phyloP scores from a whole-genome alignment of 2,113 vertebrate genomes.

The Leptobrachium leishanense region DNA sequence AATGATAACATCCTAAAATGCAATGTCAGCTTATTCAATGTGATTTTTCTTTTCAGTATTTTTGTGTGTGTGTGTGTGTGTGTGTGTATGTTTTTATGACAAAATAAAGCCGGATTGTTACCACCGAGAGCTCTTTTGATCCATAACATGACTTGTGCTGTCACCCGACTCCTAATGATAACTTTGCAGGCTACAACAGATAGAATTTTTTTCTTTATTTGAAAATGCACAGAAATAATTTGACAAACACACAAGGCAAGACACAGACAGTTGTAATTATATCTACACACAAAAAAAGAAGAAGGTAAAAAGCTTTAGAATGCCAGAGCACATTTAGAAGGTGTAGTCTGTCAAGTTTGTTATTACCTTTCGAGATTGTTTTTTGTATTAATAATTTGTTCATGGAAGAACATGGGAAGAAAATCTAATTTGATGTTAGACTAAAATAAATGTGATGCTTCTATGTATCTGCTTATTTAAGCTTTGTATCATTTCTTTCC shows the following conservation, averaged over 20 bases:
- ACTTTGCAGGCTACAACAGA: not conserved
- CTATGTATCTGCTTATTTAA: too few relatives aligned
- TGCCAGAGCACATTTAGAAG: not conserved
- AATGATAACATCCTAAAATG: too few relatives aligned
- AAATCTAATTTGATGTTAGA: not conserved
- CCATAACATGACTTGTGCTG: not conserved
- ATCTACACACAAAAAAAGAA: not conserved
- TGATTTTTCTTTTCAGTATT: too few relatives aligned
- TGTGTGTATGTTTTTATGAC: too few relatives aligned
- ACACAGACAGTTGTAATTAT: slow-evolving; percentile 34
- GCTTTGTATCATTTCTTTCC: too few relatives aligned
- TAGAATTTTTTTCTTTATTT: not conserved
- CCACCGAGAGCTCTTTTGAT: not conserved
- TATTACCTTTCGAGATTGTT: slow-evolving; percentile 19
- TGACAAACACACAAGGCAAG: slow-evolving; percentile 34
- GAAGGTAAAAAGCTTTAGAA: not conserved
- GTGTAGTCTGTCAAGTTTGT: slow-evolving; percentile 22
- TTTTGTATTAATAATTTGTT: slow-evolving; percentile 22
- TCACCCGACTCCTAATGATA: slow-evolving; percentile 15
- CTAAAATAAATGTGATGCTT: too few relatives aligned
- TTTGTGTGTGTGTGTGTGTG: too few relatives aligned
- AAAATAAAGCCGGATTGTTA: not conserved
- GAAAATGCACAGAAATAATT: slow-evolving; percentile 28
- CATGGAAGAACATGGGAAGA: not conserved
- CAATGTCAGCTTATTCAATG: too few relatives aligned